Evolutionary conservation across 2,888 invertebrate genomes (phyloP), one percentile per base, ranked within the genome.

Genomic region (Nemotelus nigrinus): DNA sequence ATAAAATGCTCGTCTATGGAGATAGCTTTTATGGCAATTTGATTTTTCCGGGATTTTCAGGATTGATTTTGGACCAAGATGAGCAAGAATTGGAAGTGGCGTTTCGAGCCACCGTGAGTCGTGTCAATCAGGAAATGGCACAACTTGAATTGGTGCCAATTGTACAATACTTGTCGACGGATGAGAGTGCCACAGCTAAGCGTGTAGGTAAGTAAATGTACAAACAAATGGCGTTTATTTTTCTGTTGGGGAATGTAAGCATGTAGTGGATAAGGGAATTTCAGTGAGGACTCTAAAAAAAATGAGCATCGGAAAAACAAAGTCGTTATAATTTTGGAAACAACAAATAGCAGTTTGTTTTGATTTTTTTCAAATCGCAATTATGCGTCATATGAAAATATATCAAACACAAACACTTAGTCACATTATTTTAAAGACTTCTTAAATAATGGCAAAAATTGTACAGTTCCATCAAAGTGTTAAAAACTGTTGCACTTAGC

Each of bases 61-160:
- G 87, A 65, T 84, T 83, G 78, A 87, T 91, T 80, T 90, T 92
- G 81, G 87, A 91, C 84, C 85, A 88, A 60, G 87, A 88, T 74
- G 89, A 89, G 78, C 85, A 86, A 77, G 89, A 90, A 78, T 88
- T 89, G 76, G 90, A 91, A 82, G 88, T 90, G n/a, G 92, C 91
- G 50, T 90, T 92, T 83, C 86, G 85, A 65, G 87, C 89, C 55
- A 90, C 91, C 2, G 85, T 90, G 45, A 87, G 88, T 77, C 86
- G 88, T 74, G 85, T 88, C 45, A 90, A 89, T 82, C 45, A 74
- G 63, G 74, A 60, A 4, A 60, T 57, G 44, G 43, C 41, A 10
- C 60, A 74, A 10, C 60, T 48, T 63, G 74, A 74, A 50, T 60
- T 74, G 48, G 74, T 74, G 47, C 74, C 74, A 4, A 74, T 74